A percentile compares a stretch with the other conserved stretches of the same genome.
phyloP scores from a whole-genome alignment of 2,888 invertebrate species.

The Cantharis rufa region DNA sequence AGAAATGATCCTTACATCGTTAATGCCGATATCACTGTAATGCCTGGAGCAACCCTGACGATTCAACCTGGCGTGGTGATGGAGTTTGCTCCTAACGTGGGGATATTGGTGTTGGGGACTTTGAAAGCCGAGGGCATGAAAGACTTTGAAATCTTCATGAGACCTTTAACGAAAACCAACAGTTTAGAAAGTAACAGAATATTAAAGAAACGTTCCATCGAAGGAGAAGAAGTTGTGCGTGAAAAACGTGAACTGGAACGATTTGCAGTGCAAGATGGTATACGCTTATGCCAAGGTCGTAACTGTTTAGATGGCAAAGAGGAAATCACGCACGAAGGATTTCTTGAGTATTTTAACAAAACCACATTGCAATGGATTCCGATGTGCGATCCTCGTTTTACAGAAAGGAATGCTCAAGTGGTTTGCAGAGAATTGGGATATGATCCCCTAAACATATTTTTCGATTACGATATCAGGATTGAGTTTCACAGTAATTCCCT shows the following conservation, averaged over 20 bases:
- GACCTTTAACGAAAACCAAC: conserved; percentile 59
- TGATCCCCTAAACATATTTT: conserved; percentile 86
- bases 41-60: conserved; percentile 88
- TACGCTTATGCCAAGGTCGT: conserved; percentile 78
- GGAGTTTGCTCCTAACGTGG: conserved; percentile 95
- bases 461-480: conserved; percentile 81
- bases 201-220: conserved; percentile 54
- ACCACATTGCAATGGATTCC: conserved; percentile 97
- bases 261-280: conserved; percentile 63
- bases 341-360: conserved; percentile 91
- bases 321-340: conserved; percentile 73
- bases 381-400: conserved; percentile 93
- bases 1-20: conserved; percentile 77
- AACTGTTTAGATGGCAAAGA: conserved; percentile 67
- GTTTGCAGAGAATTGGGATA: conserved; percentile 92
- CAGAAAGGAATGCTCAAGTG: conserved; percentile 95
- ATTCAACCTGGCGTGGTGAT: conserved; percentile 88
- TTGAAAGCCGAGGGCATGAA: conserved; percentile 80
- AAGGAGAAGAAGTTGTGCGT: conserved; percentile 41
- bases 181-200: conserved; percentile 49
- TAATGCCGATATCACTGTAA: conserved; percentile 90
- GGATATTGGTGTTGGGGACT: conserved; percentile 91
- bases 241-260: conserved; percentile 62
- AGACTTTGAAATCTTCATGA: conserved; percentile 78
- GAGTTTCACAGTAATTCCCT: conserved; percentile 89